Evolutionary conservation across 2,888 invertebrate genomes (phyloP), one percentile per base, ranked within the genome.

Genomic region (Frankliniella fusca): DNA sequence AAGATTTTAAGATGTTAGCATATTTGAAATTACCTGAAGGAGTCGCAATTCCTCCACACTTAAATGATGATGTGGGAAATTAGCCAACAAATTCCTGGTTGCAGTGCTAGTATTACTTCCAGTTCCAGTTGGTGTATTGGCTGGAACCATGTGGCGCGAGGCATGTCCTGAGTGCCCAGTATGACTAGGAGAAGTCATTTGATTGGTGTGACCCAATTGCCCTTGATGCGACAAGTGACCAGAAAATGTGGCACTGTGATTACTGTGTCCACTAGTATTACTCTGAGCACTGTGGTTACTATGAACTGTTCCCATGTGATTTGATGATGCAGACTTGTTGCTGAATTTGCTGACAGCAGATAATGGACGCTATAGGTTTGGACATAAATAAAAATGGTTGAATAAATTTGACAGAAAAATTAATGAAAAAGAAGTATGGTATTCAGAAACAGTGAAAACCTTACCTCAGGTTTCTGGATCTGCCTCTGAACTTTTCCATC

Each of bases 11-110:
- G 5, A 38, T 38, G 5, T 38, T 38, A 38, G 38, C 38, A 38
- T 5, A 38, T 38, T 5, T 38, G 38, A 80, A 83, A 85, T 84
- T 87, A 91, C 91, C 89, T 92, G 92, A 84, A 91, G 86, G 7
- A 89, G 88, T 81, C 91, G 88, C 80, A 92, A 88, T 86, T 92
- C 92, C 85, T 92, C 92, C 38, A 91, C 90, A 85, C 91, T 91
- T 81, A 92, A 89, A 87, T 92, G 92, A 87, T 92, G 90, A 87
- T 92, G 90, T 1, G 88, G 87, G 81, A 89, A 87, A 81, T 87
- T 87, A 27, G 84, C 81, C 12, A 87, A 84, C 27, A 87, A 86
- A 83, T 87, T 87, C n/a, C 88, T 84, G 23, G 86, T 91, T 91
- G 28, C 90, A 88, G 0, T 89, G 88, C 85, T 87, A 87, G 12